phyloP scores from a whole-genome alignment of 1,140 invertebrate species.

The Pogonomyrmex barbatus region DNA sequence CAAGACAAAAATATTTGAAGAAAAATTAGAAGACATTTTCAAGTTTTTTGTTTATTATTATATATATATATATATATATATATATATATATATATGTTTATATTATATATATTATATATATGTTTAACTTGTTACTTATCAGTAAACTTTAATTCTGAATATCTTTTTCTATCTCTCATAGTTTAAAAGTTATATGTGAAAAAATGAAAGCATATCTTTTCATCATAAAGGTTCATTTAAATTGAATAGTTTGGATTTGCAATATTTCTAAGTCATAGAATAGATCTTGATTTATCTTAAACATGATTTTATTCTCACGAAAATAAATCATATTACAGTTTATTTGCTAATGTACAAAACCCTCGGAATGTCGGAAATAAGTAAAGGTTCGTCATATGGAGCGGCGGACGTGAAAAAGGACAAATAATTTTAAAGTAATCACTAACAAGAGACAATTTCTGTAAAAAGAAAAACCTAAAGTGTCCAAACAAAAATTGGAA shows the following conservation, averaged over 20 bases:
- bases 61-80: too few species aligned
- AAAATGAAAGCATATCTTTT: too few species aligned
- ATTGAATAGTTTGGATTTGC: not conserved
- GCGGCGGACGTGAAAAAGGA: conserved; percentile 78
- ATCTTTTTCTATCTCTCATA: too few species aligned
- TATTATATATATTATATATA: too few species aligned
- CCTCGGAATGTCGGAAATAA: conserved; percentile 94
- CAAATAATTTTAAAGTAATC: conserved; percentile 68
- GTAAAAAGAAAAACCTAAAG: conserved; percentile 5
- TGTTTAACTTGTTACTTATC: too few species aligned
- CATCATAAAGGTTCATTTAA: too few species aligned
- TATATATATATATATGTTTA: too few species aligned
- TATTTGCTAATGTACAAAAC: conserved; percentile 92
- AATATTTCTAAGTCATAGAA: not conserved
- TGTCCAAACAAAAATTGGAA: conserved; percentile 11
- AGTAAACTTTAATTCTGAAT: too few species aligned
- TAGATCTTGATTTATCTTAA: not conserved
- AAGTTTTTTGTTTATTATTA: too few species aligned
- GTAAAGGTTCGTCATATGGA: conserved; percentile 94
- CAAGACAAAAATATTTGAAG: too few species aligned
- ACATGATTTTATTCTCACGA: not conserved
- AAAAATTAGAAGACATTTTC: too few species aligned
- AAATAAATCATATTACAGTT: conserved; percentile 88
- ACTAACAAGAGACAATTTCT: not conserved
- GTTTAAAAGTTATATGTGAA: too few species aligned